These are phyloP conservation scores for Brachionus rotundiformis DNA, from an alignment of 1,140 invertebrate species.

Conservation along the genomic window DNA sequence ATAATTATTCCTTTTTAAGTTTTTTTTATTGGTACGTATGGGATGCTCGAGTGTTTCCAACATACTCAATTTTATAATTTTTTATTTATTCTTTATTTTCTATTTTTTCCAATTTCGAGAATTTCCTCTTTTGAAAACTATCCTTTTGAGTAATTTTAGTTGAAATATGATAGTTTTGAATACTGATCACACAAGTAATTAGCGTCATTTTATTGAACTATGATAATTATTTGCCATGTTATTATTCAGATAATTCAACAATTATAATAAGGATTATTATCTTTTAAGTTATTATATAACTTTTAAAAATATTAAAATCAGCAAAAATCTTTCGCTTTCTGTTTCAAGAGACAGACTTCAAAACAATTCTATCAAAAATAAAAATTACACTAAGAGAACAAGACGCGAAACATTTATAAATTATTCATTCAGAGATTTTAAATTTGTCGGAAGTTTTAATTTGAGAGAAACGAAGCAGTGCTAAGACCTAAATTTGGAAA, in stretches of 20 bases:
- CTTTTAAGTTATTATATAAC: neutral
- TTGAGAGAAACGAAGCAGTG: neutral
- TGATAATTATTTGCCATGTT: neutral
- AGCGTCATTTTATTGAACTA: neutral
- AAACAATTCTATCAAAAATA: too few relatives aligned
- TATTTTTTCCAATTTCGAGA: neutral
- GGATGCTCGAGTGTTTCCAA: too few relatives aligned
- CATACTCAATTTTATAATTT: too few relatives aligned
- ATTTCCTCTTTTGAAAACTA: neutral
- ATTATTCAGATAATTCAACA: neutral
- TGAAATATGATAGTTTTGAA: neutral
- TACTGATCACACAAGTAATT: neutral
- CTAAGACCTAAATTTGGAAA: neutral
- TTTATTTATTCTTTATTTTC: too few relatives aligned
- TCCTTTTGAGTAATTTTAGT: neutral
- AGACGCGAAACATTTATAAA: neutral
- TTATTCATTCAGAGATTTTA: neutral
- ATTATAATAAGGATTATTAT: neutral
- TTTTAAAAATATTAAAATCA: too few relatives aligned
- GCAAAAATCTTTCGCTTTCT: too few relatives aligned
- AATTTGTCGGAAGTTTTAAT: neutral
- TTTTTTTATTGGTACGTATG: too few relatives aligned
- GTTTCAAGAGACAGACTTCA: neutral
- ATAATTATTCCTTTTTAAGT: too few relatives aligned
- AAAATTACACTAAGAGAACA: neutral